A percentile compares a stretch with the other conserved stretches of the same genome.
phyloP scores from a whole-genome alignment of 92 coral and sea anemone genomes.

The Parazoanthus swiftii region DNA sequence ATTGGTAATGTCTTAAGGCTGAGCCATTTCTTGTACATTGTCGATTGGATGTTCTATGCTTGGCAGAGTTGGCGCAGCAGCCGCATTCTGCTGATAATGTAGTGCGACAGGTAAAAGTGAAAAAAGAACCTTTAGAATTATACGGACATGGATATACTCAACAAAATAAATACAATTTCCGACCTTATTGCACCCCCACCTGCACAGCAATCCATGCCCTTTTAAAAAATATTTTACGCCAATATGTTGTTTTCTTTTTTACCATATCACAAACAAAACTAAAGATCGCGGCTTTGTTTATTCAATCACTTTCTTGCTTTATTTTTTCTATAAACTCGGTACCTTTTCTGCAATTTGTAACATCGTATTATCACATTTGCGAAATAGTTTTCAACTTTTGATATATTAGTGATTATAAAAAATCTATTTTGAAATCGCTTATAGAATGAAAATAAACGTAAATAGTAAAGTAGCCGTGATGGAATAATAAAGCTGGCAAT shows the following conservation, averaged over 20 bases:
- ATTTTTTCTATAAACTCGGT: conserved; percentile 21
- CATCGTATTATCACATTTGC: conserved; percentile 27
- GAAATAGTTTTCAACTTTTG: conserved; percentile 20
- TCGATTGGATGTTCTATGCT: conserved; percentile 22
- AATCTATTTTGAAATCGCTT: conserved; percentile 17
- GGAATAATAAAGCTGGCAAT: conserved; percentile 36
- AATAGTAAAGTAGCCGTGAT: conserved; percentile 26
- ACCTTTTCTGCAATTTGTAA: conserved; percentile 14
- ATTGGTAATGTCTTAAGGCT: conserved; percentile 34
- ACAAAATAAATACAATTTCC: conserved; percentile 25
- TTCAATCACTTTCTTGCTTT: conserved; percentile 29
- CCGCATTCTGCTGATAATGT: conserved; percentile 37
- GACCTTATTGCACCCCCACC: conserved; percentile 22
- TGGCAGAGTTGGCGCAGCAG: conserved; percentile 28
- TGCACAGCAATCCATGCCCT: conserved; percentile 32
- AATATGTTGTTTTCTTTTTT: conserved; percentile 27
- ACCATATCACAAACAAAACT: conserved; percentile 19
- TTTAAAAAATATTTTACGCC: conserved; percentile 11
- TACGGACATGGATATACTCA: conserved; percentile 34
- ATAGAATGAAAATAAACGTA: conserved; percentile 5
- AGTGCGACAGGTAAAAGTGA: conserved; percentile 31
- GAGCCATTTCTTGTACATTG: conserved; percentile 31
- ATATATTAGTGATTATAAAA: conserved; percentile 18
- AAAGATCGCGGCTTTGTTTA: conserved; percentile 24
- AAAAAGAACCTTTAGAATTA: conserved; percentile 13